Evolutionary conservation across 2,113 vertebrate genomes (phyloP), one percentile per base, ranked within the genome.

Genomic region (Morone chrysops): DNA sequence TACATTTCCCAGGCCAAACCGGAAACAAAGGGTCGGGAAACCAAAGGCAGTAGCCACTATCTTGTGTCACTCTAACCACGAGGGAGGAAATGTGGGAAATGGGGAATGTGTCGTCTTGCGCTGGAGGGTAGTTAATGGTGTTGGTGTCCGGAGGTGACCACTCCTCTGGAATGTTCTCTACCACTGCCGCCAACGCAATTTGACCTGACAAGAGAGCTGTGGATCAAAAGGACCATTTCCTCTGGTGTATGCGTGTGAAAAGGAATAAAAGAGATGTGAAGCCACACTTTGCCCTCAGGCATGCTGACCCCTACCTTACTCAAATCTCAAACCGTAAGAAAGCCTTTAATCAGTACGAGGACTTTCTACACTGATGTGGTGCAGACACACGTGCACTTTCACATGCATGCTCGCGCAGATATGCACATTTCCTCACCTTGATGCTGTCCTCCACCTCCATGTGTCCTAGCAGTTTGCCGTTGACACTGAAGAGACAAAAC

Each of bases 401-500:
- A 20, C 31, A 53, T 20, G 70, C 40, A 9, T 1, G 12, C 75
- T 17, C 13, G 14, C 2, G 38, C 77, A 63, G 31, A 14, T 36
- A 16, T 18, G 45, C 14, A 2, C 4, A 3, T 50, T 51, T 36
- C 71, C 86, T 95, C 86, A 99, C 98, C 97, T 95, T 96, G 85
- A 97, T 96, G 86, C 96, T 95, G 67, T 99, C 98, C 13, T 98
- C 96, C 3, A 97, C 96, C 82, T 97, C 95, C 96, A 96, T 90
- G 45, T 97, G 94, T 56, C 96, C 94, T 82, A 98, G 96, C 53
- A 98, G 96, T 87, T 97, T 99, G 38, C 98, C 98, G 1, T 99
- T 99, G 92, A 99, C 95, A 20, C 95, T 98, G 95, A 98, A 99
- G 1, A 97, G 94, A 83, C 98, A 98, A 84, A 99, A 97, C 79